Percentiles rank a stretch among this genome's conserved stretches.
Conservation (phyloP, 2,797 vertebrate genomes). For the Crax fasciolata region DNA sequence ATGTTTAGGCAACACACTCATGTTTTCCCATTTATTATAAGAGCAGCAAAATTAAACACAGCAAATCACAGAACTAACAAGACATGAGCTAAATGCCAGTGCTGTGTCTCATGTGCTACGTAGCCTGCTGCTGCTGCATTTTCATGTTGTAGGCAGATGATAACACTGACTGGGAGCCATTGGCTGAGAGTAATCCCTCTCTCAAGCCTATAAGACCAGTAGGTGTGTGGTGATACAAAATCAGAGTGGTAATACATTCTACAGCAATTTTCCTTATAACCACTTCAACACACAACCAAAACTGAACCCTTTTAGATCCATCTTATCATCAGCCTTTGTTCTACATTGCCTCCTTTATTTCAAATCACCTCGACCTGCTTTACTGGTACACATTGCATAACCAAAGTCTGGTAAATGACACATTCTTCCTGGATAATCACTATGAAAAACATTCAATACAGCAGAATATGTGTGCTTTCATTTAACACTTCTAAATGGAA, state of each 20-base stretch:
- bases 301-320: neutral
- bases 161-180: neutral
- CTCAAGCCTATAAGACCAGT: neutral
- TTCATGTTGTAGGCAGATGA: neutral
- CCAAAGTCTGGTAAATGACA: neutral
- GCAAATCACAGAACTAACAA: neutral
- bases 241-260: neutral
- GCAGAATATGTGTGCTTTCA: neutral
- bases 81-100: neutral
- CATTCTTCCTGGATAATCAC: neutral
- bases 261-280: neutral
- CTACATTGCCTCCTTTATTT: neutral
- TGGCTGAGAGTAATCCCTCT: neutral
- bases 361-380: neutral
- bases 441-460: neutral
- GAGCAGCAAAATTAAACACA: neutral
- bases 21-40: neutral
- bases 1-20: neutral
- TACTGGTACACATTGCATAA: conserved; percentile 8
- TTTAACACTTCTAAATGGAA: neutral
- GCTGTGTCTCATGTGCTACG: neutral
- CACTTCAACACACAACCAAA: neutral
- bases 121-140: neutral
- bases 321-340: neutral
- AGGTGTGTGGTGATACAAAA: neutral